These are phyloP conservation scores for Philhelius pedissequus DNA, from an alignment of 2,888 invertebrate genomes.

Conservation along the genomic window DNA sequence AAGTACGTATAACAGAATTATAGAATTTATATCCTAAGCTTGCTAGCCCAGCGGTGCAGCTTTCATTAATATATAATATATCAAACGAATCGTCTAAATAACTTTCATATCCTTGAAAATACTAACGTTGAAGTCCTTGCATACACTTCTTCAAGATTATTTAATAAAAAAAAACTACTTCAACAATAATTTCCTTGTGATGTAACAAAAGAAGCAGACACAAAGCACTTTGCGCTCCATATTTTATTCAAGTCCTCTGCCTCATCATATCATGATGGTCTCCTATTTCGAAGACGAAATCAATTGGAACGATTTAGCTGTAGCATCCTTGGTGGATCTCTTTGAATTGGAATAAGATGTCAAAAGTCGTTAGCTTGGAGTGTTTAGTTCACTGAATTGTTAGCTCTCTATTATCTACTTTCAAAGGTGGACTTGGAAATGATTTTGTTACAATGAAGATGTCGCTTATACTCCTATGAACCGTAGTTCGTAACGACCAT, in stretches of 20 bases:
- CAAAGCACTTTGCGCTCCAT: neutral
- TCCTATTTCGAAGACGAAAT: conserved; percentile 6
- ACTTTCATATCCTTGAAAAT: neutral
- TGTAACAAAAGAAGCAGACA: neutral
- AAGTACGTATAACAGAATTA: too few species aligned
- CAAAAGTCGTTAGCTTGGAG: conserved; percentile 3
- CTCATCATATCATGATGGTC: neutral
- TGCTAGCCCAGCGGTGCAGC: too few species aligned
- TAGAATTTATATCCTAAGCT: too few species aligned
- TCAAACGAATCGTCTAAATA: neutral
- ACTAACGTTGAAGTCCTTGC: neutral
- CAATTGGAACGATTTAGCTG: conserved; percentile 1
- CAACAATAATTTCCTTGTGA: neutral
- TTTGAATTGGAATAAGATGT: conserved; percentile 7
- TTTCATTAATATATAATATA: neutral
- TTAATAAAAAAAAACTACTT: neutral
- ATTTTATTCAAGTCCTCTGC: neutral
- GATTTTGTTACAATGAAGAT: neutral
- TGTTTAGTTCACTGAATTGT: conserved; percentile 8
- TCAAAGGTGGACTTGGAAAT: neutral
- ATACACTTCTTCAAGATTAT: neutral
- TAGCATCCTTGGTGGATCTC: neutral
- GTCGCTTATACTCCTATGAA: neutral
- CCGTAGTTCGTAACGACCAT: neutral
- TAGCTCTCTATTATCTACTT: neutral